Percentiles rank a stretch among this genome's conserved stretches.
Evolutionary conservation across 2,113 vertebrate species (phyloP).

Genomic region (Malurus elegans): DNA sequence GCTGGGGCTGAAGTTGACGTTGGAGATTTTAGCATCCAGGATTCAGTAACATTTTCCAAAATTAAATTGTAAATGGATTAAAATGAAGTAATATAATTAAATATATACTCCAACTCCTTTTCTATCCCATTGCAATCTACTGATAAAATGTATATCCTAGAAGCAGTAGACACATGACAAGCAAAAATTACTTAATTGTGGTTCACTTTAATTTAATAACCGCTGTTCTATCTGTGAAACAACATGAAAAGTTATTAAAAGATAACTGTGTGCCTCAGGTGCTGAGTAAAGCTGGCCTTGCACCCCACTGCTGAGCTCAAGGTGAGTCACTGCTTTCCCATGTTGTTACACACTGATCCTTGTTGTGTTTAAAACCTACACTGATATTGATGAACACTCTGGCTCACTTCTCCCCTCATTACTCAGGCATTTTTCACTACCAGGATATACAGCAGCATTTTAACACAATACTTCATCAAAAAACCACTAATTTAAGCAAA

Average conservation of each 20-base stretch:
- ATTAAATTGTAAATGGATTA: neutral
- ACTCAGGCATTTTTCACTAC: neutral
- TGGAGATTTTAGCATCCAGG: neutral
- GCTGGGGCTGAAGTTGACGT: neutral
- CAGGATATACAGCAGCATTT: neutral
- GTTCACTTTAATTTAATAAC: slow-evolving; percentile 9
- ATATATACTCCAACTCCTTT: neutral
- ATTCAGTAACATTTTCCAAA: neutral
- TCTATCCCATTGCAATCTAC: neutral
- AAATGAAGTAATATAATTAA: neutral
- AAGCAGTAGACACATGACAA: neutral
- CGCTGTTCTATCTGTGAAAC: neutral
- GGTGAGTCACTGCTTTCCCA: neutral
- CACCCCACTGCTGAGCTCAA: neutral
- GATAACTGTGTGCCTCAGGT: neutral
- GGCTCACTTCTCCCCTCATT: neutral
- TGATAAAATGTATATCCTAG: neutral
- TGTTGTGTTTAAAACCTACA: neutral
- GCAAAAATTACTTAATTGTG: neutral
- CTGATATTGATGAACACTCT: neutral
- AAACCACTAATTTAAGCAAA: neutral
- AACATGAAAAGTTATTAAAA: neutral
- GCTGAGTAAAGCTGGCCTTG: neutral
- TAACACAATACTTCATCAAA: neutral
- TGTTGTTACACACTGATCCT: neutral